Percentiles rank a stretch among this genome's conserved stretches.
Conservation (phyloP, 2,113 vertebrate genomes). For the Hyperopisus bebe region DNA sequence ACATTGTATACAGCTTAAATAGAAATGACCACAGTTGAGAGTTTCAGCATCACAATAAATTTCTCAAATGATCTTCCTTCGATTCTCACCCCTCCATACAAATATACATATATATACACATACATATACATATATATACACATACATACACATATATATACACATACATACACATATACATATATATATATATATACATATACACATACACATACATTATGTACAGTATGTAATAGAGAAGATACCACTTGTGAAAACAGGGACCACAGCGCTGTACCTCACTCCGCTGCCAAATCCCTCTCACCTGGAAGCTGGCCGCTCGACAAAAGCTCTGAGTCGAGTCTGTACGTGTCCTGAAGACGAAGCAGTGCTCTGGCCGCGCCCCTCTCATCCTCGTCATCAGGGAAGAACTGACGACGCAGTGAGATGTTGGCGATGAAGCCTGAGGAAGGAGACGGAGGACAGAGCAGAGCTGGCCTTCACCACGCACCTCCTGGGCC, state of each 20-base stretch:
- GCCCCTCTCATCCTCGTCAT: conserved; percentile 82
- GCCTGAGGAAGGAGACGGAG: conserved; percentile 54
- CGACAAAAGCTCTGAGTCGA: conserved; percentile 84
- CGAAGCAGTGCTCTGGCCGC: conserved; percentile 92
- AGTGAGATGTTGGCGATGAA: conserved; percentile 88
- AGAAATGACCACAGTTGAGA: neutral
- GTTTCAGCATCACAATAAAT: neutral
- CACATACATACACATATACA: too few species aligned
- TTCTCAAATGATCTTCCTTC: neutral
- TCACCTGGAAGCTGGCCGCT: conserved; percentile 83
- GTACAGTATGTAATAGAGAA: neutral
- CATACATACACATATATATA: too few species aligned
- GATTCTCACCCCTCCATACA: neutral
- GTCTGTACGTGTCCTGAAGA: conserved; percentile 90
- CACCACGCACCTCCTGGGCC: neutral
- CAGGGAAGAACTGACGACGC: conserved; percentile 85
- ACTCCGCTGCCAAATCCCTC: neutral
- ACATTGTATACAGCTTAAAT: neutral
- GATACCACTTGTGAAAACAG: neutral
- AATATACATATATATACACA: too few species aligned
- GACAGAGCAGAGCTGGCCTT: neutral
- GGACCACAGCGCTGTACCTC: neutral
- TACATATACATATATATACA: too few species aligned
- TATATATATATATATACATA: too few species aligned
- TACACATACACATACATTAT: too few species aligned